phyloP scores from a whole-genome alignment of 1,140 invertebrate genomes.

The Anastrepha ludens region DNA sequence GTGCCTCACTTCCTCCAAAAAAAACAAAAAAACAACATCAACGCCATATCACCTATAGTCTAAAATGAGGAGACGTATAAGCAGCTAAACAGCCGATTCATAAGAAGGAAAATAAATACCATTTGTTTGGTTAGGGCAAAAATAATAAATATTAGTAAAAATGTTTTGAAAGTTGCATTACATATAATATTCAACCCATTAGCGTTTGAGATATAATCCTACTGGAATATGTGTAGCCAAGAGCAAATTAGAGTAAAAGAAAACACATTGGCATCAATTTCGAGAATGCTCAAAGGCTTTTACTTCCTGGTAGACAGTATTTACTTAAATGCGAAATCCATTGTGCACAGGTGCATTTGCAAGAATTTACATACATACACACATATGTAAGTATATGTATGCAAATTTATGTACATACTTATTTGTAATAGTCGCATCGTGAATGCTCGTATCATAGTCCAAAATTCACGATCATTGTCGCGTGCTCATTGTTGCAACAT shows the following conservation, averaged over 20 bases:
- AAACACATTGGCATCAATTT: constrained; percentile 17
- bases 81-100: no score
- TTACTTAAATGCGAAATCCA: neutral
- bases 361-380: neutral
- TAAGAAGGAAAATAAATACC: no score
- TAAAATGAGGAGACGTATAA: no score
- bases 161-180: no score
- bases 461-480: constrained; percentile 45
- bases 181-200: no score
- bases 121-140: no score
- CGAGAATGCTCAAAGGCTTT: neutral
- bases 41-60: no score
- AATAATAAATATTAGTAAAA: no score
- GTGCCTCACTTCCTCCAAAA: no score
- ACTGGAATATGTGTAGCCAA: no score
- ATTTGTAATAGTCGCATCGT: neutral
- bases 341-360: neutral
- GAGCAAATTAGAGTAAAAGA: neutral
- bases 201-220: no score
- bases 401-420: neutral
- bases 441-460: neutral
- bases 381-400: neutral
- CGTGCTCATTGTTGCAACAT: neutral
- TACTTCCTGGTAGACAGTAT: neutral
- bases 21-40: no score